Evolutionary conservation across 2,888 invertebrate genomes (phyloP).

Genomic region (Archaeoteleia sp.): DNA sequence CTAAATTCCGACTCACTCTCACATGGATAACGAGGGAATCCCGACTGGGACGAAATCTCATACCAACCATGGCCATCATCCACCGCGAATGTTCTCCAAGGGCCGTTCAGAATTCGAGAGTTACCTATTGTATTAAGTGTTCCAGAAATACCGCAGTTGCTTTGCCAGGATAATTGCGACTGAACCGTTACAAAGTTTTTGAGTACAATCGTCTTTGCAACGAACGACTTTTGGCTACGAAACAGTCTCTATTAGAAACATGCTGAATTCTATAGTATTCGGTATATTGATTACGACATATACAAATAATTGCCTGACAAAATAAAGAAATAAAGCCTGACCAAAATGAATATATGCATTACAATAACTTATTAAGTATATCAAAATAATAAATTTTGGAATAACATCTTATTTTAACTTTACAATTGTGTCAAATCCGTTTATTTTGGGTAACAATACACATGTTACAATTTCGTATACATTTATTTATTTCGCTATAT

Average conservation of each 20-base stretch:
- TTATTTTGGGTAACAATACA: too few species aligned
- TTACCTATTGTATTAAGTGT: slow-evolving; percentile 37
- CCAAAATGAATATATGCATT: too few species aligned
- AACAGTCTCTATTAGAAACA: slow-evolving; percentile 2
- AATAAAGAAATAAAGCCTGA: too few species aligned
- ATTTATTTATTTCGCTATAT: too few species aligned
- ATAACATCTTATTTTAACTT: too few species aligned
- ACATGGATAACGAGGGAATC: slow-evolving; percentile 46
- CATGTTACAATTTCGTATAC: too few species aligned
- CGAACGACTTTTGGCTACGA: slow-evolving; percentile 6
- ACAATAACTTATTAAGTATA: too few species aligned
- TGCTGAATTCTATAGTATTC: too few species aligned
- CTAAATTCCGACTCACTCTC: slow-evolving; percentile 52
- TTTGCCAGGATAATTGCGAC: slow-evolving; percentile 11
- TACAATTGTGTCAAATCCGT: too few species aligned
- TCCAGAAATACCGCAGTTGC: slow-evolving; percentile 23
- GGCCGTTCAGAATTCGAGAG: slow-evolving; percentile 45
- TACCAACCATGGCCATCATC: slow-evolving; percentile 29
- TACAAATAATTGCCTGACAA: too few species aligned
- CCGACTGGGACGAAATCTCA: slow-evolving; percentile 35
- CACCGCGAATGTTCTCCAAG: slow-evolving; percentile 31
- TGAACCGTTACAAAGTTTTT: slow-evolving; percentile 33
- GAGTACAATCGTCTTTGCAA: slow-evolving; percentile 12
- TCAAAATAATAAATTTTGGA: too few species aligned
- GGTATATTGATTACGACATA: too few species aligned